Percentiles rank a stretch among this genome's conserved stretches.
phyloP scores from a whole-genome alignment of 2,888 invertebrate genomes.

The Bellardia bayeri region DNA sequence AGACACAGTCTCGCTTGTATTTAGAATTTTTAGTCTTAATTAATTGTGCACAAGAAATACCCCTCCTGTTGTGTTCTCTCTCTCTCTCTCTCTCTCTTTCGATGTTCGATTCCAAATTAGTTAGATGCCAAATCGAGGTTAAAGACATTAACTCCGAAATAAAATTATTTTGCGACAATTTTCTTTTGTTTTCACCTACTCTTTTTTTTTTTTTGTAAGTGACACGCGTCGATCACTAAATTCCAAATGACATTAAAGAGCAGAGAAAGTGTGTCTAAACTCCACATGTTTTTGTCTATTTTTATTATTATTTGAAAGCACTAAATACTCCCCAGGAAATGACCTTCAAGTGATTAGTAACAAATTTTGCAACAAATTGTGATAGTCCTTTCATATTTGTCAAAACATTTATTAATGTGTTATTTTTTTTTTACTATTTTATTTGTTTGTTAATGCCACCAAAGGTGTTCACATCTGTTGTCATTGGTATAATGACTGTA shows the following conservation, averaged over 20 bases:
- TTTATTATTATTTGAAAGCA: neutral
- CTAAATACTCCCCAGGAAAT: slow-evolving; percentile 52
- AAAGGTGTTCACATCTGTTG: slow-evolving; percentile 69
- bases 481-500: slow-evolving; percentile 50
- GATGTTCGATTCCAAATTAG: slow-evolving; percentile 1
- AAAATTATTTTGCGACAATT: slow-evolving; percentile 49
- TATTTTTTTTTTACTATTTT: neutral
- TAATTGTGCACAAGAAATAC: neutral
- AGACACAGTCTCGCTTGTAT: neutral
- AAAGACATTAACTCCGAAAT: slow-evolving; percentile 19
- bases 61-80: slow-evolving; percentile 51
- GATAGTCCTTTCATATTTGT: slow-evolving; percentile 51
- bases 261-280: slow-evolving; percentile 63
- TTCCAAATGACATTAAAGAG: slow-evolving; percentile 49
- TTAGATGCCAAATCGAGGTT: slow-evolving; percentile 62
- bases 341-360: slow-evolving; percentile 69
- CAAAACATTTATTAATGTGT: slow-evolving; percentile 49
- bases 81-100: neutral
- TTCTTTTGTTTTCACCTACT: neutral
- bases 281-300: slow-evolving; percentile 39
- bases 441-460: slow-evolving; percentile 43
- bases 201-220: neutral
- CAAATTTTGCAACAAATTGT: slow-evolving; percentile 42
- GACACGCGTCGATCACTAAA: slow-evolving; percentile 58
- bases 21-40: neutral